These are phyloP conservation scores for Strigamia crassipes DNA, from an alignment of 2,888 invertebrate genomes.

Conservation along the genomic window DNA sequence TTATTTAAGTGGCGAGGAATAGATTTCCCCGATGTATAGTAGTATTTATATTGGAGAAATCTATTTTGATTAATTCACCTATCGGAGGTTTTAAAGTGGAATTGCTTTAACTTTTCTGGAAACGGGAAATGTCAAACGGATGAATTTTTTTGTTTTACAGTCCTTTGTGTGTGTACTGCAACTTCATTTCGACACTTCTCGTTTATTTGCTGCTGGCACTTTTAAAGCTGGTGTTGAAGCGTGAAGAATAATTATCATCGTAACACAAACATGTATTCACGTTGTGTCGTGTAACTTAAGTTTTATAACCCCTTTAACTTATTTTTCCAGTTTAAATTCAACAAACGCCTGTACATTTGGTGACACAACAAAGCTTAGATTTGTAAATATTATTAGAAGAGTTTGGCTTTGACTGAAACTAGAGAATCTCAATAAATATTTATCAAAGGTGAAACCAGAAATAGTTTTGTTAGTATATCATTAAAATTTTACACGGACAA, in stretches of 20 bases:
- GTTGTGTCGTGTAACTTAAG: too few species aligned
- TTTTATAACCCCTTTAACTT: too few species aligned
- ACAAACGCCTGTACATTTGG: too few species aligned
- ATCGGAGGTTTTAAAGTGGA: neutral
- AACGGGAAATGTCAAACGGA: neutral
- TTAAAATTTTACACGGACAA: too few species aligned
- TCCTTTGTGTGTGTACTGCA: neutral
- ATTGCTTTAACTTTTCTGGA: neutral
- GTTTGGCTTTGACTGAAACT: neutral
- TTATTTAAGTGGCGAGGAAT: neutral
- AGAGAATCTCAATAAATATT: neutral
- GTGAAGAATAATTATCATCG: too few species aligned
- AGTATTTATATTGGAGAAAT: neutral
- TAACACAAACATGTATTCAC: too few species aligned
- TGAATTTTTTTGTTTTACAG: neutral
- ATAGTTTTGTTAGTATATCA: neutral
- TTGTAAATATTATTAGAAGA: too few species aligned
- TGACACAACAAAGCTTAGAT: too few species aligned
- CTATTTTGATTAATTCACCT: neutral
- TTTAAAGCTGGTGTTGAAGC: neutral
- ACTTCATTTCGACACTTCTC: neutral
- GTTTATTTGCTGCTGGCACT: neutral
- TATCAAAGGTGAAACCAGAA: too few species aligned
- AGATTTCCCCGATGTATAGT: neutral
- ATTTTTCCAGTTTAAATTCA: too few species aligned